A percentile compares a stretch with the other conserved stretches of the same genome.
Evolutionary conservation across 2,797 vertebrate genomes (phyloP).

Genomic region (Oophaga sylvatica): DNA sequence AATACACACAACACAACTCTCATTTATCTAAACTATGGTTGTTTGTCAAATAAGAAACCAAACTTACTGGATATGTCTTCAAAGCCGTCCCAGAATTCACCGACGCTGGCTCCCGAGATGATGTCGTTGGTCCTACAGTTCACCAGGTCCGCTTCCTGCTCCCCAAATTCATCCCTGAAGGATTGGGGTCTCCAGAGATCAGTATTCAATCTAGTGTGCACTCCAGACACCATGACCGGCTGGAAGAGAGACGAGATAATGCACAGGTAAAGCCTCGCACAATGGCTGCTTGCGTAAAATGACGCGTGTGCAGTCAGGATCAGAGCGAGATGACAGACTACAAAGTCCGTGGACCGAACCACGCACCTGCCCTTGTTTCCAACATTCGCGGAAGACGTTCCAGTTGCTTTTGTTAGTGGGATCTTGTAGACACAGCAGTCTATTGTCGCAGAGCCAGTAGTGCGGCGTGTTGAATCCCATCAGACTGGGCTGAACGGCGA

Average conservation of each 20-base stretch:
- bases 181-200: conserved; percentile 79
- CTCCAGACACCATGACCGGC: conserved; percentile 83
- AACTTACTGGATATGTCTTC: conserved; percentile 79
- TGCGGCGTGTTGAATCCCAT: conserved; percentile 80
- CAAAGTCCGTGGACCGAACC: neutral
- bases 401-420: conserved; percentile 81
- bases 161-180: conserved; percentile 79
- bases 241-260: conserved; percentile 36
- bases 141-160: conserved; percentile 79
- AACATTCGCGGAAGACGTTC: conserved; percentile 82
- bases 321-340: too few species aligned
- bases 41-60: neutral
- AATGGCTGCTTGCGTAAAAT: too few species aligned
- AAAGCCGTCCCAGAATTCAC: conserved; percentile 83
- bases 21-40: too few species aligned
- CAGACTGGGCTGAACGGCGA: conserved; percentile 77
- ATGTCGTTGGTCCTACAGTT: conserved; percentile 81
- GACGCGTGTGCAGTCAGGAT: too few species aligned
- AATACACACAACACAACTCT: too few species aligned
- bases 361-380: conserved; percentile 82
- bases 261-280: too few species aligned
- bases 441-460: conserved; percentile 80
- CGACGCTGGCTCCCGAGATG: conserved; percentile 79
- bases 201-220: conserved; percentile 76
- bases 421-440: conserved; percentile 78